A percentile compares a stretch with the other conserved stretches of the same genome.
Conservation (phyloP, 2,113 vertebrate genomes). For the Capreolus pygargus region DNA sequence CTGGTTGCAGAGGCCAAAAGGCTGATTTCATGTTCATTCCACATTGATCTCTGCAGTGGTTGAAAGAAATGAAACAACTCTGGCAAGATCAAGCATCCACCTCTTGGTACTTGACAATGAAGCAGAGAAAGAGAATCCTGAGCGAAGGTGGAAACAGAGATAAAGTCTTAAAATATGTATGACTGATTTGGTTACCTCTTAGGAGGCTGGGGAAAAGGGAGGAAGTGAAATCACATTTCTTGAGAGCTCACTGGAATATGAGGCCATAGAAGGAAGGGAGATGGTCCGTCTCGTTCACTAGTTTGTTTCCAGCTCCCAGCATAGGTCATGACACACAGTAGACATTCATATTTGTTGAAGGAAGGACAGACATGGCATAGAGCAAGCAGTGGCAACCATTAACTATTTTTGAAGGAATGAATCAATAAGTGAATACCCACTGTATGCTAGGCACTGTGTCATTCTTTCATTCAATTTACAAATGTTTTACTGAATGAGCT, state of each 20-base stretch:
- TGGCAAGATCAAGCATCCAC: background rate
- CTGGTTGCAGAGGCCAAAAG: accelerated
- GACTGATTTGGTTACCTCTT: slow-evolving; percentile 41
- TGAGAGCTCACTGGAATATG: background rate
- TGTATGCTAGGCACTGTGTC: background rate
- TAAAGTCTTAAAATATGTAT: slow-evolving; percentile 59
- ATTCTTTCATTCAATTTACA: background rate
- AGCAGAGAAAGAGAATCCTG: slow-evolving; percentile 54
- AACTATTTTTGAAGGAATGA: background rate
- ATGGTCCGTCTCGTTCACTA: background rate
- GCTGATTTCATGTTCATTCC: background rate
- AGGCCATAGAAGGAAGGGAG: background rate
- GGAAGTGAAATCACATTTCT: background rate
- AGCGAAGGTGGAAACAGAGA: slow-evolving; percentile 35
- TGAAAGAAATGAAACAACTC: background rate
- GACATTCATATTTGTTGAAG: background rate
- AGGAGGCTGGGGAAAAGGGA: background rate
- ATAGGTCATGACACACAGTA: background rate
- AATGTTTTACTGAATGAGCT: background rate
- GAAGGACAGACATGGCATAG: background rate
- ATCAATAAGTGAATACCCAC: background rate
- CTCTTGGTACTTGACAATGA: background rate
- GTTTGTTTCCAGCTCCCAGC: background rate
- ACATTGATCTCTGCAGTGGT: background rate
- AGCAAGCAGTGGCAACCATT: background rate